Evolutionary conservation across 2,888 invertebrate genomes (phyloP), one percentile per base, ranked within the genome.

Genomic region (Dermolepida albohirtum): DNA sequence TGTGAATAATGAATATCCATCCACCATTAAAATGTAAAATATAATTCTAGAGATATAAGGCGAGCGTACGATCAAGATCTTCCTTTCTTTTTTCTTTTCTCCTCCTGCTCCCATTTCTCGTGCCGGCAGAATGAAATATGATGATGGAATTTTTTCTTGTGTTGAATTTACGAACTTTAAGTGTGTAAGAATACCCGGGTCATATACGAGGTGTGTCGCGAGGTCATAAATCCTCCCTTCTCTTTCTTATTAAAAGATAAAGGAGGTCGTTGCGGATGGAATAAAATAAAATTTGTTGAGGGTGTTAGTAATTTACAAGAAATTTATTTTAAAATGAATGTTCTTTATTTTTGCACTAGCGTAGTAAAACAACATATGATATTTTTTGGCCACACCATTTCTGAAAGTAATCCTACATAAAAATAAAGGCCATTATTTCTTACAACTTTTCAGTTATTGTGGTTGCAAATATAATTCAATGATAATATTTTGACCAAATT

Each of bases 11-110:
- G 52, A 67, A 52, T 62, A 51, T 12, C 41, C 59, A 67, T 39
- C 59, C 59, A 62, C 62, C 66, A 67, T 67, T 67, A 67, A 67
- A 62, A 67, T 67, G 62, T 62, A 67, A 67, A 66, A 16, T 66
- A 59, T 59, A 66, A 66, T 66, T 50, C 66, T 51, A 40, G 40
- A 40, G 59, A 52, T 66, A 59, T 59, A 44, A 57, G 43, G 1
- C 44, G 34, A 34, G 34, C 51, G 29, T 34, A 34, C 34, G 34
- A 34, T 34, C 34, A 54, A 54, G 54, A 52, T 52, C 51, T 57
- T 59, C 44, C 29, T 29, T 47, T 62, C 34, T 47, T 62, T 16
- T 34, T 34, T 47, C 27, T 62, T 29, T 14, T 17, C 34, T 47
- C 34, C 29, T 47, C 47, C 29, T 49, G 14, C 16, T 17, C 22